A percentile compares a stretch with the other conserved stretches of the same genome.
Conservation (phyloP, 92 coral and sea anemone genomes). For the Plumapathes pennacea region DNA sequence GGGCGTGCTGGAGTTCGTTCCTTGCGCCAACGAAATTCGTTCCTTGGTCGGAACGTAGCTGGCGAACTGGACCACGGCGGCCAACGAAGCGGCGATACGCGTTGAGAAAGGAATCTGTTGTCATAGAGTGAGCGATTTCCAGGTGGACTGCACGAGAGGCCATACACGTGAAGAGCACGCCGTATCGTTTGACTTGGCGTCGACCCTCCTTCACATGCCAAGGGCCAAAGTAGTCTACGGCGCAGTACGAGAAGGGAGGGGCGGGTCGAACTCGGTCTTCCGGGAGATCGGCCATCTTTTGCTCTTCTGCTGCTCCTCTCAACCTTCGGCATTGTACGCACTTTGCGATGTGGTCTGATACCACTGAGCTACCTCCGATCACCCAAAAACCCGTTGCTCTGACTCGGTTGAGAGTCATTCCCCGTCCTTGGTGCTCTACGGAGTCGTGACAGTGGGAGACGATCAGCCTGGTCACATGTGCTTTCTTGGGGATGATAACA, state of each 20-base stretch:
- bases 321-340: slow-evolving; percentile 52
- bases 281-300: slow-evolving; percentile 70
- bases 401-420: slow-evolving; percentile 46
- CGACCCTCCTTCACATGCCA: slow-evolving; percentile 51
- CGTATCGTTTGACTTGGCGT: slow-evolving; percentile 39
- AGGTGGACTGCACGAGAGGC: slow-evolving; percentile 49
- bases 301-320: slow-evolving; percentile 49
- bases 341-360: slow-evolving; percentile 33
- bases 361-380: slow-evolving; percentile 42
- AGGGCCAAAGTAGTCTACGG: slow-evolving; percentile 45
- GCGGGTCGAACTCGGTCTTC: slow-evolving; percentile 44
- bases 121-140: slow-evolving; percentile 44
- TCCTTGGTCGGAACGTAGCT: slow-evolving; percentile 50
- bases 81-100: slow-evolving; percentile 44
- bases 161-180: slow-evolving; percentile 51
- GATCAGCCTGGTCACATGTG: slow-evolving; percentile 32
- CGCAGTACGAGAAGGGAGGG: slow-evolving; percentile 55
- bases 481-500: slow-evolving; percentile 47
- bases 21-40: slow-evolving; percentile 44
- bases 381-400: slow-evolving; percentile 49
- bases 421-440: slow-evolving; percentile 51
- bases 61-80: slow-evolving; percentile 29
- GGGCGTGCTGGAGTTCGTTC: slow-evolving; percentile 38
- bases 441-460: slow-evolving; percentile 37
- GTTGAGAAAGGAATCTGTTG: slow-evolving; percentile 37